Base-by-base conservation (phyloP, 1,140 invertebrate species). In the Pemphigus obesinymphae region DNA sequence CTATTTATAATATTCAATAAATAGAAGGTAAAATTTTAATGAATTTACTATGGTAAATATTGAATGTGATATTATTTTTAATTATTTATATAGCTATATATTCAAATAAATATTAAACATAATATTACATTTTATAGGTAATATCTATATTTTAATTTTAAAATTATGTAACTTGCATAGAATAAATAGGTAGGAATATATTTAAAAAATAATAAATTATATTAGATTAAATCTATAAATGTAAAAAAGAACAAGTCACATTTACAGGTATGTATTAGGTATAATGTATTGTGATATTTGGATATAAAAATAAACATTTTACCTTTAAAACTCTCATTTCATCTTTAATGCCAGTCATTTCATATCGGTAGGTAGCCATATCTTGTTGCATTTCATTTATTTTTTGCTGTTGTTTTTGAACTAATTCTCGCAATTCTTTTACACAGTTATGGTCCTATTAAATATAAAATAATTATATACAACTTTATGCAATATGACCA, bases 381-480 rank as follows among this genome's bases (percentile, higher is more conserved):
- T 96, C 94, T 82, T 93, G 91, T 85, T 96, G 94, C 85, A 95
- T 92, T 83, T 96, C 93, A 23, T 90, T 91, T 34, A 97, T 88
- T 87, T 96, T 96, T 82, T 93, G 92, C 83, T 96, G 92, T 86
- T 97, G 95, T 34, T 92, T 92, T 68, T 94, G 91, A 78, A 97
- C 93, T n/a, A 97, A 86, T 11, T 91, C 90, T 76, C 96, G 89
- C 3, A 98, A 87, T 87, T 97, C 96, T 83, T 93, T 89, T 8
- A 97, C 93, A 87, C 97, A 98, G 86, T 98, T 97, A 86, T 98
- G 97, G 84, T 96, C 94, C 87, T 91, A 83, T 66, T 66, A 10
- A 37, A 37, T 70, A 58, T 15, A 43, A 40, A 50, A 66, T 31
- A 20, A 72, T 20, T 13, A 48, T 43, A 34, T 1, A 82, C n/a